A percentile compares a stretch with the other conserved stretches of the same genome.
These are phyloP conservation scores for Rhyacichthys aspro DNA, from an alignment of 2,797 vertebrate genomes.

Conservation along the genomic window DNA sequence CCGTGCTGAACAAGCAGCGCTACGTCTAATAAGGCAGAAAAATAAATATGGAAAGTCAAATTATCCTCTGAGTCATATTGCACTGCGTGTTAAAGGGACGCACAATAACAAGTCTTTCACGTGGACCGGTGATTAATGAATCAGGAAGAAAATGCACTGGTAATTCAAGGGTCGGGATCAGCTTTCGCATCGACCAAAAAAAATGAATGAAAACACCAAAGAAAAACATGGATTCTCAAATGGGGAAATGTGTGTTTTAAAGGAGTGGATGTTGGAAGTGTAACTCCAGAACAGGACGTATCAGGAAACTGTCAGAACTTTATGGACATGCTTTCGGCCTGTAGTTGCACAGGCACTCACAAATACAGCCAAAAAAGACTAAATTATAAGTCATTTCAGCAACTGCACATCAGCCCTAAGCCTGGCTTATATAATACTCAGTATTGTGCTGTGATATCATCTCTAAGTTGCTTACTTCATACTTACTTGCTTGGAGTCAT, in stretches of 20 bases:
- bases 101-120: conserved; percentile 50
- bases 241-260: conserved; percentile 37
- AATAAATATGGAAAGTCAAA: conserved; percentile 72
- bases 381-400: too few relatives aligned
- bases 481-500: too few relatives aligned
- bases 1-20: conserved; percentile 53
- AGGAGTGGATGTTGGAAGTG: conserved; percentile 60
- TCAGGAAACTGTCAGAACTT: conserved; percentile 61
- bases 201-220: conserved; percentile 20
- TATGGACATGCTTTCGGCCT: too few relatives aligned
- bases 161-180: conserved; percentile 4
- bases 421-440: too few relatives aligned
- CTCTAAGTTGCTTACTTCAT: too few relatives aligned
- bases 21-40: conserved; percentile 71
- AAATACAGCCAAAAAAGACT: too few relatives aligned
- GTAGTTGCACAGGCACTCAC: too few relatives aligned
- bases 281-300: conserved; percentile 57
- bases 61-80: conserved; percentile 56
- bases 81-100: conserved; percentile 48
- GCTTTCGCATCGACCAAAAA: conserved; percentile 26
- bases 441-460: too few relatives aligned
- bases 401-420: too few relatives aligned
- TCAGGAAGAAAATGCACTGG: conserved; percentile 25
- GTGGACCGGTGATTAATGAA: conserved; percentile 39
- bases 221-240: conserved; percentile 28